Conservation (phyloP, 2,888 invertebrate genomes). For the Tetramorium bicarinatum region DNA sequence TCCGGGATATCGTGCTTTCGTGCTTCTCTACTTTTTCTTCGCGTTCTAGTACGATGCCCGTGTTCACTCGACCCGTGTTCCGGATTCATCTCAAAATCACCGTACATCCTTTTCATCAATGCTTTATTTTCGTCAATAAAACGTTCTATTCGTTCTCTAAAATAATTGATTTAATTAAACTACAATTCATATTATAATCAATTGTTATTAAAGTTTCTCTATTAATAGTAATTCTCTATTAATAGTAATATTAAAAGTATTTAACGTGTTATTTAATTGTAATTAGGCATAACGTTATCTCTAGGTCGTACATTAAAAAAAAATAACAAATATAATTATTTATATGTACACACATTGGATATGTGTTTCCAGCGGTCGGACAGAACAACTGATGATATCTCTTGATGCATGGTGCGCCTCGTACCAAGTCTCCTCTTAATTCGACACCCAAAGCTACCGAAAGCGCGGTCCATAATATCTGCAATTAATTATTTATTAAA, state of each 20-base stretch:
- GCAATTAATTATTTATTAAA: conserved; percentile 80
- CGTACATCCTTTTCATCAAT: conserved; percentile 97
- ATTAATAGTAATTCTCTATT: background rate
- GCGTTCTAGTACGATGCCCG: conserved; percentile 77
- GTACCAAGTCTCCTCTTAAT: conserved; percentile 94
- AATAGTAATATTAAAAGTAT: too few species aligned
- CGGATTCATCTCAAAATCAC: conserved; percentile 92
- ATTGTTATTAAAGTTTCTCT: background rate
- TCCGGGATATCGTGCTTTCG: conserved; percentile 79
- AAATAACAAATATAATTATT: background rate
- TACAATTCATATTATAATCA: background rate
- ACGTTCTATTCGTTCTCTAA: conserved; percentile 95
- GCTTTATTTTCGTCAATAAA: conserved; percentile 98
- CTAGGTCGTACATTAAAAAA: background rate
- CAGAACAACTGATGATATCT: conserved; percentile 96
- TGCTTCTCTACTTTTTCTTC: conserved; percentile 70
- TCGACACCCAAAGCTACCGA: conserved; percentile 95
- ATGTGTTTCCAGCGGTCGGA: conserved; percentile 96
- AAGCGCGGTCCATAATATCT: conserved; percentile 96
- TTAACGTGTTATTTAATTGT: too few species aligned
- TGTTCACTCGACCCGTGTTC: conserved; percentile 87
- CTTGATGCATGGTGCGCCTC: conserved; percentile 96
- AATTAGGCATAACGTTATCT: background rate
- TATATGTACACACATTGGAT: conserved; percentile 92
- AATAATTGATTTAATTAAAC: conserved; percentile 76